phyloP scores from a whole-genome alignment of 2,797 vertebrate species.

The Lepus oiostolus region DNA sequence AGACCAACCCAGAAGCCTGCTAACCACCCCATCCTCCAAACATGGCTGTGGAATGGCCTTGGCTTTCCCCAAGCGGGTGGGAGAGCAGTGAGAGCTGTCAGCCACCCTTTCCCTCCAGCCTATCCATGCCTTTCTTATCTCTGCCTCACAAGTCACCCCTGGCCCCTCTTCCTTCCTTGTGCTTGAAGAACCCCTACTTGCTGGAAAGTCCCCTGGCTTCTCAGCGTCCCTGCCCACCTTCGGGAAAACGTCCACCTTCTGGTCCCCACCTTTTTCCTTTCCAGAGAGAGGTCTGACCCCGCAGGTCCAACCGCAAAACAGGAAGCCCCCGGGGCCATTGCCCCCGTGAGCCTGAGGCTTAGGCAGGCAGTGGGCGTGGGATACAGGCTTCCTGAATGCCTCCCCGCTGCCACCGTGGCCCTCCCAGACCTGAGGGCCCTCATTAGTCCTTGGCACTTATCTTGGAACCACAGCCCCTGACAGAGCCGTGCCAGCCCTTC shows the following conservation, averaged over 20 bases:
- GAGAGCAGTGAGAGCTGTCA: background rate
- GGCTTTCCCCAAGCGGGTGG: constrained; percentile 56
- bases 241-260: constrained; percentile 43
- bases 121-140: constrained; percentile 69
- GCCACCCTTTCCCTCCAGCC: background rate
- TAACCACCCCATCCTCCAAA: background rate
- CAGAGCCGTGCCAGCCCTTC: background rate
- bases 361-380: constrained; percentile 40
- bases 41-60: background rate
- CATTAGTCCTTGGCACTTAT: constrained; percentile 78
- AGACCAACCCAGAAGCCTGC: background rate
- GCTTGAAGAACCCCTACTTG: background rate
- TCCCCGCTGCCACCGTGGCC: background rate
- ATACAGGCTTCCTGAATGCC: constrained; percentile 62
- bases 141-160: constrained; percentile 7
- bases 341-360: background rate
- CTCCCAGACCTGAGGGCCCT: constrained; percentile 55
- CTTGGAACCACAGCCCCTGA: constrained; percentile 64
- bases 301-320: constrained; percentile 60
- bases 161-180: constrained; percentile 71
- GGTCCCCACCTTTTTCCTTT: constrained; percentile 55
- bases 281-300: background rate
- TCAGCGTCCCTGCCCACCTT: constrained; percentile 19
- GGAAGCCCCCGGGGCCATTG: constrained; percentile 50
- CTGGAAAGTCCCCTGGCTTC: constrained; percentile 69